These are phyloP conservation scores for Ichneumon xanthorius DNA, from an alignment of 2,888 invertebrate genomes.

Conservation along the genomic window DNA sequence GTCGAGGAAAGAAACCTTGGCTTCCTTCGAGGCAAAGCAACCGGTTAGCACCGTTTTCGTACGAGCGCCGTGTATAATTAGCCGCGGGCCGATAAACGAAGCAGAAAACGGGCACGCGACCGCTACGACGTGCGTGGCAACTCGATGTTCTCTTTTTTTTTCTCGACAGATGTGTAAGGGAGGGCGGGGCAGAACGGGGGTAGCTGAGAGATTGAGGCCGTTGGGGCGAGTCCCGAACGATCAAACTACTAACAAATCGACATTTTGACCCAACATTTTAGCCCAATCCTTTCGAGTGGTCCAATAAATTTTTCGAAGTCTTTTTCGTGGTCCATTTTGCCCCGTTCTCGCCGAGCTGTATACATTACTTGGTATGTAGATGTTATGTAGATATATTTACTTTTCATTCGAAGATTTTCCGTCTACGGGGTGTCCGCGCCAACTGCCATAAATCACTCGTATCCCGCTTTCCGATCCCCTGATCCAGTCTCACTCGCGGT, in stretches of 20 bases:
- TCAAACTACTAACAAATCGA: background rate
- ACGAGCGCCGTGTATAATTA: constrained; percentile 47
- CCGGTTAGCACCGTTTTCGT: constrained; percentile 28
- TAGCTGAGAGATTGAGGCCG: background rate
- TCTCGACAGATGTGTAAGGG: background rate
- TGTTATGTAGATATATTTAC: constrained; percentile 14
- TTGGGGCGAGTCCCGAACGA: too few relatives aligned
- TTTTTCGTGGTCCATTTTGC: background rate
- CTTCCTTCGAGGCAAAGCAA: constrained; percentile 15
- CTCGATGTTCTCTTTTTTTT: constrained; percentile 1
- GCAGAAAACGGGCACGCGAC: constrained; percentile 35
- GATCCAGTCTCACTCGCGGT: constrained; percentile 20
- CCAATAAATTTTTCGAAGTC: background rate
- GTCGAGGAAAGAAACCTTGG: constrained; percentile 27
- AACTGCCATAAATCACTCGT: constrained; percentile 51
- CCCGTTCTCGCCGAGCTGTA: background rate
- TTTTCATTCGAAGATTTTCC: constrained; percentile 44
- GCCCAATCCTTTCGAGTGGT: background rate
- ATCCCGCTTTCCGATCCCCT: constrained; percentile 12
- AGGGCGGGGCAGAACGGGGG: background rate
- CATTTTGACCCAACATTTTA: background rate
- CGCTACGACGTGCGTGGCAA: constrained; percentile 17
- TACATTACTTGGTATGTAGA: background rate
- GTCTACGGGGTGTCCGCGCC: constrained; percentile 29
- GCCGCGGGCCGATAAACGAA: constrained; percentile 36